These are phyloP conservation scores for Hirtodrosophila trivittata DNA, from an alignment of 2,888 invertebrate genomes.

Conservation along the genomic window DNA sequence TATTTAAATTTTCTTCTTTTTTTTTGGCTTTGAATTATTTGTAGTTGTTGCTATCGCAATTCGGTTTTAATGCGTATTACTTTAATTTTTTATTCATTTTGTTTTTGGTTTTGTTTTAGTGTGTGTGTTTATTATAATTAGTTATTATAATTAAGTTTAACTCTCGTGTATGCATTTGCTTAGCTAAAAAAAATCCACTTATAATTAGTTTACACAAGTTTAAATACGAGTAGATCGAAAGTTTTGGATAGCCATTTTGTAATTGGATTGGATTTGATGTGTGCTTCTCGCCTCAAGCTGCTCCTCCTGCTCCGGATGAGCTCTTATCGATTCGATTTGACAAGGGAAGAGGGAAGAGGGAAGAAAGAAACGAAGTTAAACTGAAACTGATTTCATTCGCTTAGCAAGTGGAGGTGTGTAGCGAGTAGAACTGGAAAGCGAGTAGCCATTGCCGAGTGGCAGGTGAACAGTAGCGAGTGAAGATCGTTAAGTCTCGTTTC, in stretches of 20 bases:
- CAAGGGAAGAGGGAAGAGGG: no score
- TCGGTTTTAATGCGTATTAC: slow-evolving; percentile 16
- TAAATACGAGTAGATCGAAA: slow-evolving; percentile 55
- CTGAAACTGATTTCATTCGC: no score
- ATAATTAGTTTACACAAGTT: slow-evolving; percentile 73
- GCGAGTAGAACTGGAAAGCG: no score
- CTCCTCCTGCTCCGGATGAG: no score
- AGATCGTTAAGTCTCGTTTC: no score
- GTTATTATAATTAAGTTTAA: slow-evolving; percentile 66
- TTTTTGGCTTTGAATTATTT: slow-evolving; percentile 22
- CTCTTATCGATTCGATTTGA: no score
- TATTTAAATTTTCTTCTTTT: slow-evolving; percentile 3
- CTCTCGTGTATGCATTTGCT: slow-evolving; percentile 68
- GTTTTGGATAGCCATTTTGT: slow-evolving; percentile 13
- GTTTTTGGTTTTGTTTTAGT: slow-evolving; percentile 39
- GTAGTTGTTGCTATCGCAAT: slow-evolving; percentile 42
- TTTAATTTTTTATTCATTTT: slow-evolving; percentile 33
- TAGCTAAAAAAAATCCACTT: slow-evolving; percentile 76
- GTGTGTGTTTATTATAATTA: slow-evolving; percentile 54
- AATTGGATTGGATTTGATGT: slow-evolving; percentile 2
- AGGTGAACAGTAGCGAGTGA: no score
- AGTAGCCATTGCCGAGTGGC: slow-evolving; percentile 9
- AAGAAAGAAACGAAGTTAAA: no score
- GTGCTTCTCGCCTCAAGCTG: neutral
- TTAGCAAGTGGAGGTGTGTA: no score